Evolutionary conservation across 2,797 vertebrate species (phyloP).

Genomic region (Hybognathus amarus): DNA sequence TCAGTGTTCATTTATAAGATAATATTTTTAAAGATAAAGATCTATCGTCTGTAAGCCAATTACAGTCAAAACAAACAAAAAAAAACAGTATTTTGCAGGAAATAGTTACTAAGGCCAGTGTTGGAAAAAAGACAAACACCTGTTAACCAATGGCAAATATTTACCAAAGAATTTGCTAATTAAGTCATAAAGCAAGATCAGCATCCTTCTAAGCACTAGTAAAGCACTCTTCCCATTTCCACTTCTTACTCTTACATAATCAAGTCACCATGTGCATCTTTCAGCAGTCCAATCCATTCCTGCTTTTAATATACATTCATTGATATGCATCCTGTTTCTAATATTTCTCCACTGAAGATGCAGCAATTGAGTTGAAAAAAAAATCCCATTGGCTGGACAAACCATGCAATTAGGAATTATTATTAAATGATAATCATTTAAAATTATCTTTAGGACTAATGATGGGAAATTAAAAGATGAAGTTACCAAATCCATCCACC

Average conservation of each 20-base stretch:
- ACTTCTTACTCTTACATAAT: neutral
- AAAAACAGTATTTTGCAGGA: neutral
- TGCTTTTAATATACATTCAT: neutral
- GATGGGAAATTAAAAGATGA: neutral
- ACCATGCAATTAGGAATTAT: neutral
- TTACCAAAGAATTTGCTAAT: neutral
- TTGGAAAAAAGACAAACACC: neutral
- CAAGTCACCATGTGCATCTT: neutral
- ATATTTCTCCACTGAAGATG: neutral
- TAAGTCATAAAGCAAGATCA: neutral
- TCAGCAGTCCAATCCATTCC: neutral
- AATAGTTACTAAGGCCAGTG: neutral
- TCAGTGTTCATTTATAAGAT: slow-evolving; percentile 5
- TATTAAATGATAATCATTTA: neutral
- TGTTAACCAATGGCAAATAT: neutral
- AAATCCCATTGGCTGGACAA: neutral
- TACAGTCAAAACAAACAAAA: neutral
- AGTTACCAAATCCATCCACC: neutral
- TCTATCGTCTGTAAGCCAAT: neutral
- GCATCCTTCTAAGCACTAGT: neutral
- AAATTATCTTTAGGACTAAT: neutral
- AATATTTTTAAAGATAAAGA: neutral
- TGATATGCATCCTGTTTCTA: neutral
- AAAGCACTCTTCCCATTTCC: neutral
- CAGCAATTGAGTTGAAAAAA: neutral